These are phyloP conservation scores for Bombus huntii DNA, from an alignment of 1,140 invertebrate genomes.

Conservation along the genomic window DNA sequence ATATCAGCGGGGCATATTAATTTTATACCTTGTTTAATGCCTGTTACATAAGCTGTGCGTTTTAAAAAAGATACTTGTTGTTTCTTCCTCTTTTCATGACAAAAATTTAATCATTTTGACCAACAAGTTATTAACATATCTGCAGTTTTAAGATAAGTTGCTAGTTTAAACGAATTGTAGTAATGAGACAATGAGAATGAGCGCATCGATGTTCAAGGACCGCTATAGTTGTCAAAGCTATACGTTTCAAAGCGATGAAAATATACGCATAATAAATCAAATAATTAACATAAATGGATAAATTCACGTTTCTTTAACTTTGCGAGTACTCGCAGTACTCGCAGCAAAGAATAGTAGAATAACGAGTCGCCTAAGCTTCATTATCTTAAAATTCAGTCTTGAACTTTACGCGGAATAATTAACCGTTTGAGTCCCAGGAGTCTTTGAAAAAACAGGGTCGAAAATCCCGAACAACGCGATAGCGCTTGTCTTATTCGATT, in stretches of 20 bases:
- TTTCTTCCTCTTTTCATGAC: not conserved
- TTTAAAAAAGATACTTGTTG: not conserved
- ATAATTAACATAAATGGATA: conserved; percentile 54
- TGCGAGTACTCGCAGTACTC: not conserved
- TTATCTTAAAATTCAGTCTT: too few relatives aligned
- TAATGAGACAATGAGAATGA: conserved; percentile 37
- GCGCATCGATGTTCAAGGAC: conserved; percentile 24
- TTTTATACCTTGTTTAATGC: not conserved
- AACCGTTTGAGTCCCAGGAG: too few relatives aligned
- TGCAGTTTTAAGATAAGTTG: too few relatives aligned
- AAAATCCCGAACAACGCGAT: too few relatives aligned
- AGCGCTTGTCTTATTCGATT: too few relatives aligned
- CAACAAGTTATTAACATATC: too few relatives aligned
- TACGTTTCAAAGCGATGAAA: conserved; percentile 63
- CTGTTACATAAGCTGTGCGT: not conserved
- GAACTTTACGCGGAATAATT: too few relatives aligned
- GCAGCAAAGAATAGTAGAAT: too few relatives aligned
- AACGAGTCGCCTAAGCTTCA: too few relatives aligned
- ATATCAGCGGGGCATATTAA: not conserved
- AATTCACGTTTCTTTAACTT: conserved; percentile 21
- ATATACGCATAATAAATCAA: conserved; percentile 44
- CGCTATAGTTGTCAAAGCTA: conserved; percentile 47
- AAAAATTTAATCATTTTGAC: too few relatives aligned
- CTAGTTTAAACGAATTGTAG: conserved; percentile 37
- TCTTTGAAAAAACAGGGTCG: too few relatives aligned